phyloP scores from a whole-genome alignment of 2,888 invertebrate species.

The Philereme vetulata region DNA sequence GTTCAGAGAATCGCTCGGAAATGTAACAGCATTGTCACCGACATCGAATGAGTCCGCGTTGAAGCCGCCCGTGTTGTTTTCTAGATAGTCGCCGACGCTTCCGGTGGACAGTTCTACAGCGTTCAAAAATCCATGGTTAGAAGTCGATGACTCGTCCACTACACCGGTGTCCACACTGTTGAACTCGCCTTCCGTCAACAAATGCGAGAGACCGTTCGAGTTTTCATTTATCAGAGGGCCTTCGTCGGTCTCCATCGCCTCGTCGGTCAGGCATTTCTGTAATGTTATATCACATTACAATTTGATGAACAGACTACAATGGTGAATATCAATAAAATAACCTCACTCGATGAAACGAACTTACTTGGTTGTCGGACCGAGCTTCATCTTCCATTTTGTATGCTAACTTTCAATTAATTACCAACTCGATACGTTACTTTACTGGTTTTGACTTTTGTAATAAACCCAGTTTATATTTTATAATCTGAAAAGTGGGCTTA shows the following conservation, averaged over 20 bases:
- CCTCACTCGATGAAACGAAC: conserved; percentile 39
- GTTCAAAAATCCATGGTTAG: conserved; percentile 76
- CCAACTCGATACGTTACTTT: no score
- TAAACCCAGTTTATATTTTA: no score
- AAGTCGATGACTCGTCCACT: conserved; percentile 76
- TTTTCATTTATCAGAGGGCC: conserved; percentile 76
- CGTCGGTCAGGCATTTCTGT: conserved; percentile 72
- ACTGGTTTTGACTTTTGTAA: no score
- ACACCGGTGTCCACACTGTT: conserved; percentile 71
- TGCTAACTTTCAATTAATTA: conserved; percentile 1
- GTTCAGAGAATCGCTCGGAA: conserved; percentile 69
- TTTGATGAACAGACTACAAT: background rate
- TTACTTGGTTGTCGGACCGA: conserved; percentile 73
- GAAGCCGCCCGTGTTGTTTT: conserved; percentile 68
- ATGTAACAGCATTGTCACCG: conserved; percentile 75
- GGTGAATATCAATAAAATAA: conserved; percentile 32
- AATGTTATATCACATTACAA: conserved; percentile 32
- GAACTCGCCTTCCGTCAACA: conserved; percentile 75
- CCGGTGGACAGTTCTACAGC: conserved; percentile 76
- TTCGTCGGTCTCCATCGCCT: conserved; percentile 75
- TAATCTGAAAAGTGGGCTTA: no score
- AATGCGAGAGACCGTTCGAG: conserved; percentile 75
- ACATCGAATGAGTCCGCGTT: conserved; percentile 72
- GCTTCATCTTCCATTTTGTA: conserved; percentile 62
- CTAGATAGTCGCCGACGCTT: conserved; percentile 77